Evolutionary conservation across 2,797 vertebrate genomes (phyloP), one percentile per base, ranked within the genome.

Genomic region (Cheirogaleus major): DNA sequence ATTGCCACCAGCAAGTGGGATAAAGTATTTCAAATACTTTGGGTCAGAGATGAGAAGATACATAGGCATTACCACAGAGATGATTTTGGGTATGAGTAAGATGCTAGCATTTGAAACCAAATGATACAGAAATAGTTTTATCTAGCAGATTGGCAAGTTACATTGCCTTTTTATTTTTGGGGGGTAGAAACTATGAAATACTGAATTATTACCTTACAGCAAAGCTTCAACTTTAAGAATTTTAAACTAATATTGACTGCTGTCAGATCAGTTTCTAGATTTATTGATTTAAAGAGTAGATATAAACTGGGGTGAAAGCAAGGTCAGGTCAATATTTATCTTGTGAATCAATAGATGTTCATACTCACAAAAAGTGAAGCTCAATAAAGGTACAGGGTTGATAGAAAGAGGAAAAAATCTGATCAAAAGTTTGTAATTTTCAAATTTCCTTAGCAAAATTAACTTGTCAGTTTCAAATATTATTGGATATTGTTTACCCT

Each of bases 321-420:
- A 98, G 98, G 98, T 98, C 98, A 99, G 96, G 98, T 98, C 98
- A 98, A 99, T 99, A 98, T 98, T 98, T 99, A 98, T 98, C 98
- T 98, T 98, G 94, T 90, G 86, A 98, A 98, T 98, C 98, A 97
- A 98, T 99, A 97, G 76, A 97, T 98, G 98, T 98, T 98, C 97
- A 98, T 98, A 98, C 95, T 89, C 98, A 98, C 96, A 97, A 98
- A 98, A 98, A 98, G 97, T 98, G 97, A 98, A 93, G 80, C 91
- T 98, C 97, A 97, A 97, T 98, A 97, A 97, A 97, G 98, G 93
- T 82, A 97, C 90, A 89, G 93, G 96, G 97, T 96, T 97, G 92
- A 97, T 95, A 95, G 92, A 85, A 89, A 97, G 87, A 95, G 93
- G 84, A 97, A 91, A 45, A 96, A 92, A 98, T 73, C 86, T 79